These are phyloP conservation scores for Mylabris phalerata DNA, from an alignment of 1,140 invertebrate species.

Conservation along the genomic window DNA sequence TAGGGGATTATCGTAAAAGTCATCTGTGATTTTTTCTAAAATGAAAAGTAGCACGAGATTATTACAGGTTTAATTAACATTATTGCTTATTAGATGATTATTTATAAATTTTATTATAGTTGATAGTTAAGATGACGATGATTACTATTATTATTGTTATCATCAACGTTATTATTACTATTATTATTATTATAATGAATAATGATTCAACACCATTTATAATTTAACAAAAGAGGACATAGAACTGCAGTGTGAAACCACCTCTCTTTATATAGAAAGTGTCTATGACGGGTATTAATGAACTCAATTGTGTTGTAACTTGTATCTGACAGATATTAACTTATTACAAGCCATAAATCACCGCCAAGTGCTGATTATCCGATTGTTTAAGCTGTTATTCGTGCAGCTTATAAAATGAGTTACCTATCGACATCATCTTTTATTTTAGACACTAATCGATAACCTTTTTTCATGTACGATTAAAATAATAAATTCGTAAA, in stretches of 20 bases:
- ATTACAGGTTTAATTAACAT: no score
- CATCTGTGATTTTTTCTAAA: no score
- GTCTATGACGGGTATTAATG: conserved; percentile 29
- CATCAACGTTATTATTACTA: conserved; percentile 2
- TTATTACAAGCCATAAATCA: conserved; percentile 31
- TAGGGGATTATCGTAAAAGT: no score
- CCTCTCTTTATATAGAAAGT: conserved; percentile 20
- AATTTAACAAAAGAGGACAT: conserved; percentile 11
- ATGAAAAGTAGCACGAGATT: no score
- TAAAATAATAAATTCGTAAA: not conserved
- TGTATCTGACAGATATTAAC: conserved; percentile 32
- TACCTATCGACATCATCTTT: not conserved
- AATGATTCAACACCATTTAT: conserved; percentile 15
- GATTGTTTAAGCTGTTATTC: conserved; percentile 26
- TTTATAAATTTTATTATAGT: no score
- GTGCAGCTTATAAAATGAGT: conserved; percentile 2
- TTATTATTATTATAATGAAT: conserved; percentile 15
- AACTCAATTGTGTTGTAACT: conserved; percentile 29
- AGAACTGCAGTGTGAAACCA: conserved; percentile 10
- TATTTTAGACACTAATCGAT: not conserved
- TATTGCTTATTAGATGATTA: no score
- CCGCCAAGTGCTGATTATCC: conserved; percentile 28
- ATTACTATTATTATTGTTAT: no score
- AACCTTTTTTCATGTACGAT: not conserved
- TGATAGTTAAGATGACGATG: no score